phyloP scores from a whole-genome alignment of 1,140 invertebrate species.

The Macrotrachela quadricornifera region DNA sequence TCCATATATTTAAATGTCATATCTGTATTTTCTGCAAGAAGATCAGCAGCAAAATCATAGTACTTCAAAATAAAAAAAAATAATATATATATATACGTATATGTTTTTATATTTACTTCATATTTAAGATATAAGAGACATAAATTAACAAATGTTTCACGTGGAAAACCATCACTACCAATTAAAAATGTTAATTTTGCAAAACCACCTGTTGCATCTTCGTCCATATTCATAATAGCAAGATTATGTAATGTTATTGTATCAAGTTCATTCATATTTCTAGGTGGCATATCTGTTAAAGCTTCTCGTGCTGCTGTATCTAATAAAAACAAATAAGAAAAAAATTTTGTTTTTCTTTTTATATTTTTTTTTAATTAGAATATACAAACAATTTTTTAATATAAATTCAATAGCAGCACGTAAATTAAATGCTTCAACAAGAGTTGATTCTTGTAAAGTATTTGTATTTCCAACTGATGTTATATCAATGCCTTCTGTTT shows the following conservation, averaged over 20 bases:
- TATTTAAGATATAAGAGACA: slow-evolving; percentile 80
- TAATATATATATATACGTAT: background rate
- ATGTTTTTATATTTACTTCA: slow-evolving; percentile 38
- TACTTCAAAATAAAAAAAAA: slow-evolving; percentile 36
- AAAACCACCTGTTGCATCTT: slow-evolving; percentile 70
- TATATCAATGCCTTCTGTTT: slow-evolving; percentile 87
- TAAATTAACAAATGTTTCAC: slow-evolving; percentile 90
- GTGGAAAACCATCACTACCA: slow-evolving; percentile 74
- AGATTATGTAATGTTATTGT: slow-evolving; percentile 93
- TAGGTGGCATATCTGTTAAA: slow-evolving; percentile 83
- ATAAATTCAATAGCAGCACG: slow-evolving; percentile 96
- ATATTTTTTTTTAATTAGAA: slow-evolving; percentile 12
- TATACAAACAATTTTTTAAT: slow-evolving; percentile 58
- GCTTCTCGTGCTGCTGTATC: slow-evolving; percentile 73
- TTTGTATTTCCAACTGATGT: slow-evolving; percentile 75
- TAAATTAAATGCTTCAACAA: slow-evolving; percentile 93
- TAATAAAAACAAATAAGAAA: slow-evolving; percentile 18
- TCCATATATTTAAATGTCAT: slow-evolving; percentile 85
- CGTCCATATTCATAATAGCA: slow-evolving; percentile 78
- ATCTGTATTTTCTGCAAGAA: slow-evolving; percentile 88
- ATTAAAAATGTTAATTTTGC: slow-evolving; percentile 89
- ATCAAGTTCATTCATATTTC: slow-evolving; percentile 83
- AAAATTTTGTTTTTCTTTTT: background rate
- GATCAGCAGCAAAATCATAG: slow-evolving; percentile 87
- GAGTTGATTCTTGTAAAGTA: slow-evolving; percentile 76